phyloP scores from a whole-genome alignment of 2,113 vertebrate species.

The Alosa alosa region DNA sequence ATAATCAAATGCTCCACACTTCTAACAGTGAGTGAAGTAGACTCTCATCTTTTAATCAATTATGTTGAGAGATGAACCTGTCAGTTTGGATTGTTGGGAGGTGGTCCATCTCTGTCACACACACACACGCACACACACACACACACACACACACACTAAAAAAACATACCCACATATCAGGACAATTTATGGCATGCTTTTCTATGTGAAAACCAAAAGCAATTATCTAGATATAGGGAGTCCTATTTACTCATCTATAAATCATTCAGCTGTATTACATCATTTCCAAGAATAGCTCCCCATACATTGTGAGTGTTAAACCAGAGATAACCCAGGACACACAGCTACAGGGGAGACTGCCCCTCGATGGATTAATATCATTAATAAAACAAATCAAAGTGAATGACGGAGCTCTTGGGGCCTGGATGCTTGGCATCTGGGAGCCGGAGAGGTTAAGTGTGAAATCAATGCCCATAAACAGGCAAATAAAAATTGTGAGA shows the following conservation, averaged over 20 bases:
- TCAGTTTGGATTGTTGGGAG: background rate
- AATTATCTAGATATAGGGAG: background rate
- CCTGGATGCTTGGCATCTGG: slow-evolving; percentile 41
- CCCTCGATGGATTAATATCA: slow-evolving; percentile 62
- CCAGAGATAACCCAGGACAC: background rate
- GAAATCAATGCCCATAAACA: slow-evolving; percentile 74
- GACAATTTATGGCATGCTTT: background rate
- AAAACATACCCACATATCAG: background rate
- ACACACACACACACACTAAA: background rate
- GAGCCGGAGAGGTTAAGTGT: slow-evolving; percentile 61
- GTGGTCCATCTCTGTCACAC: background rate
- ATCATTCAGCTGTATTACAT: background rate
- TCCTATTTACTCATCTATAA: background rate
- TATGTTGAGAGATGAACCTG: slow-evolving; percentile 10
- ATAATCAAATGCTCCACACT: background rate
- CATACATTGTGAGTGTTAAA: background rate
- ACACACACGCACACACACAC: background rate
- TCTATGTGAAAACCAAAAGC: background rate
- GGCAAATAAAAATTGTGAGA: slow-evolving; percentile 57
- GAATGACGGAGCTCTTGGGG: slow-evolving; percentile 52
- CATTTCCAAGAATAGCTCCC: background rate
- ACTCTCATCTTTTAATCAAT: background rate
- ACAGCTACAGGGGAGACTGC: background rate
- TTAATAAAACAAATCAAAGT: slow-evolving; percentile 62
- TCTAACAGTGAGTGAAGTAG: background rate